Percentiles rank a stretch among this genome's conserved stretches.
phyloP scores from a whole-genome alignment of 2,113 vertebrate genomes.

The Brienomyrus brachyistius region DNA sequence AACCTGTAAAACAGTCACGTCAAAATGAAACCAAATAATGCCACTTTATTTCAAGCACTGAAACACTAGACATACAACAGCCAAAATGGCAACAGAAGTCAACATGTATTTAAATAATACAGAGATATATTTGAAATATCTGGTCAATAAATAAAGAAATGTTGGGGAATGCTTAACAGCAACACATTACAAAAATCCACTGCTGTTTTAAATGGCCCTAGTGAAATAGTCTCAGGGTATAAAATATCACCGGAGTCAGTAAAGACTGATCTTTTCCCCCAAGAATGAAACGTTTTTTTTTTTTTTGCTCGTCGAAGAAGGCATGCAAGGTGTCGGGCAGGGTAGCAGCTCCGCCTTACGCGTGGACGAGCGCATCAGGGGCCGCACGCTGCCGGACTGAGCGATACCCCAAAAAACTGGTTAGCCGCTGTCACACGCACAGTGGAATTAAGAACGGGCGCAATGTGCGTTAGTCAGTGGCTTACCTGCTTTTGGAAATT shows the following conservation, averaged over 20 bases:
- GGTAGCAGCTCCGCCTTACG: neutral
- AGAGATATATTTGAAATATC: neutral
- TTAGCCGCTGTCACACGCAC: slow-evolving; percentile 99
- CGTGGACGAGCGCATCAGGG: neutral
- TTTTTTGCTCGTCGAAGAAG: neutral
- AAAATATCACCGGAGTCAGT: neutral
- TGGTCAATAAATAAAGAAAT: neutral
- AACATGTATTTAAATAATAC: slow-evolving; percentile 4
- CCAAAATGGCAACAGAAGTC: slow-evolving; percentile 1
- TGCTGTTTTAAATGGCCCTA: neutral
- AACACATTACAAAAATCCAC: neutral
- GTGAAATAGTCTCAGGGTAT: neutral
- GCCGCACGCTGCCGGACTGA: slow-evolving; percentile 15
- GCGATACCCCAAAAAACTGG: slow-evolving; percentile 82
- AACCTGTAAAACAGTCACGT: neutral
- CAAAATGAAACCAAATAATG: neutral
- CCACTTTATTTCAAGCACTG: neutral
- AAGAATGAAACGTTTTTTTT: neutral
- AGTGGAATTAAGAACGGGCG: slow-evolving; percentile 83
- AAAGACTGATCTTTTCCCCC: neutral
- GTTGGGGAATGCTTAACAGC: neutral
- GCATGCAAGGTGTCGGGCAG: neutral
- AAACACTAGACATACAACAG: neutral
- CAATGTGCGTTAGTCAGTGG: slow-evolving; percentile 99
- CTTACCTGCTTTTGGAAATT: slow-evolving; percentile 88